These are phyloP conservation scores for Holothuria glaberrima DNA, from an alignment of 35 echinoderm and acorn worm genomes.

Conservation along the genomic window DNA sequence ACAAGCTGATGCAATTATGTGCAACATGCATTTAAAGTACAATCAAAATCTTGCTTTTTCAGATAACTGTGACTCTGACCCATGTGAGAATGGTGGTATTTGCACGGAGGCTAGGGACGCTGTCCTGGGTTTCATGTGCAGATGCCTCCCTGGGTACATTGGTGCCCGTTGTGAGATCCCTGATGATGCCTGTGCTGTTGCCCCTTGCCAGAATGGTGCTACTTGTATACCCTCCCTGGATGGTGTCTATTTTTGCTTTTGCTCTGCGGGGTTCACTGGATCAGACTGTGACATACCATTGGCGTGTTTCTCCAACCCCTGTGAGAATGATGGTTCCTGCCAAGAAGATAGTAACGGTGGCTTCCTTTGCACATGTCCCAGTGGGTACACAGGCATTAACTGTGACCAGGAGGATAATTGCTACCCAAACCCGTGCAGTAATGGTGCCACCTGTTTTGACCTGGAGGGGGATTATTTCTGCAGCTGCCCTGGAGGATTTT, in stretches of 20 bases:
- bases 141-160: neutral
- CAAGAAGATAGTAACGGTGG: neutral
- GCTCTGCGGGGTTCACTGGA: neutral
- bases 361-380: slow-evolving; percentile 11
- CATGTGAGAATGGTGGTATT: slow-evolving; percentile 50
- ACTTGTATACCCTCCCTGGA: neutral
- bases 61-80: slow-evolving; percentile 29
- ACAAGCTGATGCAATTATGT: too few relatives aligned
- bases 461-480: neutral
- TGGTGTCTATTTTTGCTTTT: neutral
- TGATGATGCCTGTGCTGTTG: slow-evolving; percentile 10
- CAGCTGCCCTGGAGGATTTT: slow-evolving; percentile 22
- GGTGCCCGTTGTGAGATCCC: slow-evolving; percentile 29
- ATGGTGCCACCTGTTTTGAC: slow-evolving; percentile 43
- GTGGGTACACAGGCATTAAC: slow-evolving; percentile 31
- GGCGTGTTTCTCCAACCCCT: neutral
- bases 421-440: slow-evolving; percentile 6
- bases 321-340: slow-evolving; percentile 9
- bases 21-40: too few relatives aligned
- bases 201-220: slow-evolving; percentile 22
- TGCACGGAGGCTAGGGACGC: neutral
- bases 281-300: neutral
- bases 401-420: slow-evolving; percentile 26
- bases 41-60: neutral
- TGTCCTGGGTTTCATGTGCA: neutral